phyloP scores from a whole-genome alignment of 2,888 invertebrate genomes.

The Gasteruption jaculator region DNA sequence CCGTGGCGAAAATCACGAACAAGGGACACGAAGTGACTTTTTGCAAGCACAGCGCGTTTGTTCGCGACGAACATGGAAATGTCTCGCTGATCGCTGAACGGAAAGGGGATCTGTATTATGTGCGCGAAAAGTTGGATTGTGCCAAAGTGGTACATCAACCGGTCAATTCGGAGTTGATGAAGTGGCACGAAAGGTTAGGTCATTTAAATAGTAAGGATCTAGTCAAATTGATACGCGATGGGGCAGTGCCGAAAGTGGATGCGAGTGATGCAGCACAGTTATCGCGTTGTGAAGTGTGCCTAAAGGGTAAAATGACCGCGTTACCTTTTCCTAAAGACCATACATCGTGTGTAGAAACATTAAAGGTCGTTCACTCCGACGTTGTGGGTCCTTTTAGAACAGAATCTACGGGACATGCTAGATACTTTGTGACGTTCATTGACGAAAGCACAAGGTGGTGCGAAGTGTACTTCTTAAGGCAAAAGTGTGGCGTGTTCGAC shows the following conservation, averaged over 20 bases:
- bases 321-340: background rate
- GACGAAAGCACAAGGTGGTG: conserved; percentile 19
- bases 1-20: conserved; percentile 10
- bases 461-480: conserved; percentile 15
- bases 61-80: conserved; percentile 2
- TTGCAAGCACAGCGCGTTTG: conserved; percentile 6
- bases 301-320: conserved; percentile 6
- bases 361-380: conserved; percentile 4
- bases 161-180: background rate
- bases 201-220: conserved; percentile 4
- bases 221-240: background rate
- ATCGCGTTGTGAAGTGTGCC: conserved; percentile 2
- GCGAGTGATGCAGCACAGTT: background rate
- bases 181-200: conserved; percentile 9
- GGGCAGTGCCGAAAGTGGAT: background rate
- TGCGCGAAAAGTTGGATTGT: background rate
- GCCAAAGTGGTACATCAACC: background rate
- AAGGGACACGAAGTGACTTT: conserved; percentile 1
- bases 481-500: conserved; percentile 15
- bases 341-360: background rate
- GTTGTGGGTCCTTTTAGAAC: conserved; percentile 1
- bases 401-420: conserved; percentile 1
- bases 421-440: conserved; percentile 16
- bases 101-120: conserved; percentile 6
- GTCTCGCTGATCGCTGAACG: conserved; percentile 5